These are phyloP conservation scores for Scaptodrosophila lebanonensis DNA, from an alignment of 1,140 invertebrate genomes.

Conservation along the genomic window DNA sequence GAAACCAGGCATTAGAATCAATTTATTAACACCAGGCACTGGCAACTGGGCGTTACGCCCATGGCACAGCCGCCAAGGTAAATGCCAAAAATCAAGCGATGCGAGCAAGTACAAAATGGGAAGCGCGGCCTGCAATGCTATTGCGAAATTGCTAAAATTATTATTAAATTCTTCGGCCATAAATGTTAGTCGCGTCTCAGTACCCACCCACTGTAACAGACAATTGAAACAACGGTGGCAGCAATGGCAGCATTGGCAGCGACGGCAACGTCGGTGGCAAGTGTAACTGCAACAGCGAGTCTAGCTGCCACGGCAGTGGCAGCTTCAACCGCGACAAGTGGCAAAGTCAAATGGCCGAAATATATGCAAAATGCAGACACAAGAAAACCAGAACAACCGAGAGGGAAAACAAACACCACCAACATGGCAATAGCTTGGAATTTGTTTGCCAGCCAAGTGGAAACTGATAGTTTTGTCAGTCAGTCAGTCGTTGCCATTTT, in stretches of 20 bases:
- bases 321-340: background rate
- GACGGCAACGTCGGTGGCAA: too few species aligned
- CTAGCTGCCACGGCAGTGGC: background rate
- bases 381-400: constrained; percentile 8
- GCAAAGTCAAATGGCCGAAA: constrained; percentile 11
- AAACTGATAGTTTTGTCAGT: constrained; percentile 37
- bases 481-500: constrained; percentile 59
- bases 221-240: too few species aligned
- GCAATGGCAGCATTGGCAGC: too few species aligned
- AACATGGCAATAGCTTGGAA: constrained; percentile 29
- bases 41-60: constrained; percentile 29
- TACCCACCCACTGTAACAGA: constrained; percentile 65
- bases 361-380: constrained; percentile 20
- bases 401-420: background rate
- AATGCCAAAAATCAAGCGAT: constrained; percentile 61
- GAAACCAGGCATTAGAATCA: constrained; percentile 33
- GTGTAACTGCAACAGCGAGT: background rate
- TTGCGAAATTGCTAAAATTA: constrained; percentile 69
- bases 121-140: constrained; percentile 24
- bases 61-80: constrained; percentile 53
- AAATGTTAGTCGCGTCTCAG: constrained; percentile 72
- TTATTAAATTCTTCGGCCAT: constrained; percentile 62
- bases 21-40: constrained; percentile 51
- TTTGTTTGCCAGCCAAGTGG: constrained; percentile 56
- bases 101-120: too few species aligned